Evolutionary conservation across 2,113 vertebrate species (phyloP), one percentile per base, ranked within the genome.

Genomic region (Leptodactylus fuscus): DNA sequence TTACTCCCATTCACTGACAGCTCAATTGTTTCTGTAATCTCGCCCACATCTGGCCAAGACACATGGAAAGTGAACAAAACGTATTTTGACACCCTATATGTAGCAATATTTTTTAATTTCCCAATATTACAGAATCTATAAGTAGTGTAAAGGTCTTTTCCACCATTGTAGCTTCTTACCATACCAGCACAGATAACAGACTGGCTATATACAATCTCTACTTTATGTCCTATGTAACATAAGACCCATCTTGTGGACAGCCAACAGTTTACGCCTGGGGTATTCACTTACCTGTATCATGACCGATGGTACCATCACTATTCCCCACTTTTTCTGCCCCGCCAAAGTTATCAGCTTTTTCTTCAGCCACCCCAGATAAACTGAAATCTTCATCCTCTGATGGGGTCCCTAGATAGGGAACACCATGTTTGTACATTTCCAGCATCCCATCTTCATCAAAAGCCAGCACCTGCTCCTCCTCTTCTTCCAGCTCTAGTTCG

Each of bases 391-490:
- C 89, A 0, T 81, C 77, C 46, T 84, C 89, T 85, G 87, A 70
- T 1, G 55, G 48, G 0, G 41, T 4, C 0, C 32, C 12, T 15
- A 81, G 49, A 27, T 46, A 87, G n/a, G 22, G 36, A 5, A 55
- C 46, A 10, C 46, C 46, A 18, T 58, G 48, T 49, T 85, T 27
- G 9, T 80, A 48, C 11, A 80, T 24, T 8, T 48, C 46, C 27
- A 80, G 22, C 77, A 71, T 51, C 18, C 20, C 20, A 12, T 76
- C 41, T 55, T 62, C 27, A 5, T 76, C 36, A n/a, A 85, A 15
- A 2, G 94, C 88, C 3, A 94, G 93, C 81, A 95, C 92, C 1
- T 94, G 90, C 76, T 93, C 89, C 3, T 95, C n/a, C 0, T 51
- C 27, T 32, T 88, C 90, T 0, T n/a, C n/a, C n/a, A n/a, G n/a